Percentiles rank a stretch among this genome's conserved stretches.
phyloP scores from a whole-genome alignment of 2,797 vertebrate species.

The Lemur catta region DNA sequence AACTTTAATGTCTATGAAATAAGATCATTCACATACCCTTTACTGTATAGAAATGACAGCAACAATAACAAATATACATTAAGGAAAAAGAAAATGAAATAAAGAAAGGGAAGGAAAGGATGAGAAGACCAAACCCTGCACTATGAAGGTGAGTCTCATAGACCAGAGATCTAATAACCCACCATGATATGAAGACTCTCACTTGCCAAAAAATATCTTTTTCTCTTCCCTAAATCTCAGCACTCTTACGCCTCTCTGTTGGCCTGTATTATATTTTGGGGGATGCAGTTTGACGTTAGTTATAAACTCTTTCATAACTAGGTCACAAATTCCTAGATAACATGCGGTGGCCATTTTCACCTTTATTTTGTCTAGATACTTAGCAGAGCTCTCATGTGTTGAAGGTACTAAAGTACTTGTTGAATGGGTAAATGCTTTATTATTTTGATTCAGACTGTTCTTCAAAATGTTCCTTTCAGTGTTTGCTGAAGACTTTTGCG shows the following conservation, averaged over 20 bases:
- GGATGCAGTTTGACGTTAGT: rapidly evolving
- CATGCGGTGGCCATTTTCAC: too few species aligned
- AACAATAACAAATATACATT: not conserved
- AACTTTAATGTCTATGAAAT: not conserved
- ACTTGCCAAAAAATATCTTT: rapidly evolving
- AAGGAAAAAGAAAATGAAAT: not conserved
- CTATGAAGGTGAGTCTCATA: too few species aligned
- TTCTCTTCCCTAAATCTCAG: not conserved
- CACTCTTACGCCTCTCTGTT: not conserved
- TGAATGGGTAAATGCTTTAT: not conserved
- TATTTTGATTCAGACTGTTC: not conserved
- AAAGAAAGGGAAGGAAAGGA: not conserved
- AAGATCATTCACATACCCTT: not conserved
- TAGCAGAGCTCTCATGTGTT: too few species aligned
- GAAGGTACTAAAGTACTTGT: not conserved
- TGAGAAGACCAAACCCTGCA: not conserved
- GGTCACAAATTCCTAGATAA: not conserved
- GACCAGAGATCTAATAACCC: too few species aligned
- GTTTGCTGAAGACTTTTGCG: not conserved
- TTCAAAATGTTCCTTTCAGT: not conserved
- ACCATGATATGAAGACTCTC: not conserved
- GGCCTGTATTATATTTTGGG: too few species aligned
- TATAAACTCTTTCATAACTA: not conserved
- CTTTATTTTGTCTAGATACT: not conserved
- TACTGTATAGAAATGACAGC: not conserved